Base-by-base conservation (phyloP, 2,797 vertebrate species). In the Pangasius krempfi region DNA sequence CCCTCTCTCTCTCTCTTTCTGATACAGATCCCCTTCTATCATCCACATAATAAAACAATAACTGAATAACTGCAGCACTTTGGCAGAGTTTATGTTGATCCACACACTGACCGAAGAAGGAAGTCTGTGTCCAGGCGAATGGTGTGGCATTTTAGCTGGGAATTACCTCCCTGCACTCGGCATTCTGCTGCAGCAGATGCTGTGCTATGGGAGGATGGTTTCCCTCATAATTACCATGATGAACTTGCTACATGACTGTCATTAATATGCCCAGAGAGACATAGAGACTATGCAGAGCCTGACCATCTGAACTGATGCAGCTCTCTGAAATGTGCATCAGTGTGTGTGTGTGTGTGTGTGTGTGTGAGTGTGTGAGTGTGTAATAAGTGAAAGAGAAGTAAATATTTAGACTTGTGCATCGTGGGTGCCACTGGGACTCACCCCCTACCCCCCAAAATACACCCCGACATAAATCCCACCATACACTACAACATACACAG, bases 171-270 rank as follows among this genome's bases (percentile, higher is more conserved):
- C 80, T 91, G 93, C 91, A 70, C 89, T 88, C 89, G 88, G 58
- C 86, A 72, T 50, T 73, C 89, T 91, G 86, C 86, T 1, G 60
- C 60, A 87, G 92, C 93, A 93, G 93, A 93, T 91, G 93, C 92
- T 81, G 85, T 80, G 89, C 91, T 68, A 89, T 87, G 88, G 90
- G 85, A 89, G 90, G 89, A 91, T 91, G 92, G 90, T 93, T 94
- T 88, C 92, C 90, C 84, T 79, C 50, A 58, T 94, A 95, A 96
- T 96, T 94, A 95, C 92, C 89, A 91, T 92, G 92, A 95, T 94
- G 91, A 94, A 95, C 93, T 90, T 93, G 90, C 92, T 92, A 88
- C 84, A 58, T 50, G 6, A 0, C 20, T 86, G 90, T 91, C 91
- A 94, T 94, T 93, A 94, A 95, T 93, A 94, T 91, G 88, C 62